phyloP scores from a whole-genome alignment of 2,888 invertebrate species.

The Polydesmus complanatus region DNA sequence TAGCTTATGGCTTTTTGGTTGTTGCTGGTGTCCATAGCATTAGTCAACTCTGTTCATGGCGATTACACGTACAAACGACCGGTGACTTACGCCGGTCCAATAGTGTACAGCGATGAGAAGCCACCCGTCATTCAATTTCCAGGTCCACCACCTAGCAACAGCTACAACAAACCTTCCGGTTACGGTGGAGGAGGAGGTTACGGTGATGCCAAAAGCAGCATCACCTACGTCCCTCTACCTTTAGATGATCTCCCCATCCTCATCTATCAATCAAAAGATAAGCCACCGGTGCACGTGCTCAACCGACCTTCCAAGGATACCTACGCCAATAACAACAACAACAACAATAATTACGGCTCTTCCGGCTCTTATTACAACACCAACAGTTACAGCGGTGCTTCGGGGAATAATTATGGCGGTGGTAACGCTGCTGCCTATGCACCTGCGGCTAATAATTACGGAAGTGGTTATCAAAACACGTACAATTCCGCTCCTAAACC shows the following conservation, averaged over 20 bases:
- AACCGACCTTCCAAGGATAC: constrained; percentile 5
- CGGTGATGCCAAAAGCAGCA: constrained; percentile 18
- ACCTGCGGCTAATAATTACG: constrained; percentile 13
- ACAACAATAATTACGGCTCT: background rate
- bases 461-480: constrained; percentile 7
- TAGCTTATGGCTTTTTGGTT: background rate
- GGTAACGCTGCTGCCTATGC: constrained; percentile 6
- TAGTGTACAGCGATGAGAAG: constrained; percentile 26
- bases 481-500: constrained; percentile 14
- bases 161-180: constrained; percentile 4
- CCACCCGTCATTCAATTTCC: constrained; percentile 27
- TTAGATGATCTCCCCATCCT: constrained; percentile 31
- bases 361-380: constrained; percentile 8
- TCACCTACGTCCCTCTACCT: constrained; percentile 31
- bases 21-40: background rate
- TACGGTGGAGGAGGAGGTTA: constrained; percentile 19
- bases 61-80: constrained; percentile 18
- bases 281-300: constrained; percentile 31
- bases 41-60: background rate
- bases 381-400: constrained; percentile 6
- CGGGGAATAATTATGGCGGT: background rate
- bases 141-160: constrained; percentile 18
- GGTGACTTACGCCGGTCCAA: constrained; percentile 26
- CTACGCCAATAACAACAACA: background rate
- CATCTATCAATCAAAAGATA: constrained; percentile 29